Evolutionary conservation across 2,797 vertebrate species (phyloP).

Genomic region (Anguilla megastoma): DNA sequence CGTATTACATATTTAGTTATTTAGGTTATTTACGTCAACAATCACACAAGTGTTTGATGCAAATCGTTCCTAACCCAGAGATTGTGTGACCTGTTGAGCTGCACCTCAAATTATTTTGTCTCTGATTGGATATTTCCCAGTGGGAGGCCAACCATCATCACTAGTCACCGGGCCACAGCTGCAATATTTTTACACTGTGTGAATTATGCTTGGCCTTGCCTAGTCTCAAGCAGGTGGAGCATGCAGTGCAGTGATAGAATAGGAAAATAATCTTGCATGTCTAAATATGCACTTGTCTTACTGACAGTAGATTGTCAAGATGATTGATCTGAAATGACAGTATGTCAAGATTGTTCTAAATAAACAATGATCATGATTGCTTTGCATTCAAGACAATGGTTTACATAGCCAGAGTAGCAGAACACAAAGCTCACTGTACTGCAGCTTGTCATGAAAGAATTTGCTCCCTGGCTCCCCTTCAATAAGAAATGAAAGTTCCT

Average conservation of each 20-base stretch:
- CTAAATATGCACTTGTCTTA: neutral
- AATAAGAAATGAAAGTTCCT: neutral
- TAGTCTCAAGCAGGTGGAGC: neutral
- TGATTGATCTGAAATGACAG: conserved; percentile 9
- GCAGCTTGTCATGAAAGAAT: neutral
- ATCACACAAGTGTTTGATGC: neutral
- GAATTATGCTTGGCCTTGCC: neutral
- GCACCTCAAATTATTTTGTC: neutral
- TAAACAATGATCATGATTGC: conserved; percentile 19
- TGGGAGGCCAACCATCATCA: neutral
- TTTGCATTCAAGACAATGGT: conserved; percentile 5
- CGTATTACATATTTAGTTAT: neutral
- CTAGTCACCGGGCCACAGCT: neutral
- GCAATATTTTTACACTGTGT: neutral
- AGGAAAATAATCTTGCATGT: neutral
- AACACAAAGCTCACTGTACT: neutral
- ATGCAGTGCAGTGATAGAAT: neutral
- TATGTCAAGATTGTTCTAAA: neutral
- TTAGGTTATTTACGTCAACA: neutral
- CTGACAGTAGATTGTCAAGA: conserved; percentile 1
- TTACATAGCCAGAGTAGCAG: neutral
- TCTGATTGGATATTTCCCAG: neutral
- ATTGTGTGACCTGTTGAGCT: neutral
- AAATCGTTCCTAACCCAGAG: neutral
- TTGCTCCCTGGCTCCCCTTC: neutral